Evolutionary conservation across 2,113 vertebrate species (phyloP), one percentile per base, ranked within the genome.

Genomic region (Heterochromis multidens): DNA sequence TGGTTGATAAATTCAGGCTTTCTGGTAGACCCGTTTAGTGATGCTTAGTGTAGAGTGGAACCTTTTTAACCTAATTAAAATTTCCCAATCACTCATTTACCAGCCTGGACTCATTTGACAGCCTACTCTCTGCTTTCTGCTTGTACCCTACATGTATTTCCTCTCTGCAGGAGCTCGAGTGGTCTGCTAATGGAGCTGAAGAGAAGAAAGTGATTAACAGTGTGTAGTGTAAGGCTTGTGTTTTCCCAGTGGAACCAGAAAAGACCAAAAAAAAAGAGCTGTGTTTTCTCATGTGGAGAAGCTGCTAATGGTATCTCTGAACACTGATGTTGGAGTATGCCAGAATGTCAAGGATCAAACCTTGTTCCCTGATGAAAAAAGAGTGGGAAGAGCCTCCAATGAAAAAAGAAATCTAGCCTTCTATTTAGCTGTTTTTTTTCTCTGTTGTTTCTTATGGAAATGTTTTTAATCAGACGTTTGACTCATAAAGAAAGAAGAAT

Each of bases 11-110:
- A 74, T 29, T 74, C 27, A 54, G 46, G 46, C 70, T 33, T 74
- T 74, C 19, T 74, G 46, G 11, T 11, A 74, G 27, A 74, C 29
- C 21, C 31, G 59, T 79, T 61, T 43, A 43, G 31, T 57, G 60
- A 57, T 67, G 74, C 60, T 29, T 25, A 46, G 23, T 65, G 33
- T 9, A 25, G 16, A 78, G 74, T 21, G 33, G 49, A 65, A 40
- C 74, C 82, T 84, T 29, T n/a, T 84, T 84, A 84, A 57, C 27
- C 60, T 57, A 57, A 84, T 78, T 84, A 78, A 84, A 84, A 84
- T 58, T 49, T 33, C 59, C 7, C 40, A 61, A 79, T 79, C 40
- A 60, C 3, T 62, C 57, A 33, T 79, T 61, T 61, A 79, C 57
- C 25, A 62, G 58, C 33, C 46, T 46, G 8, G 21, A 74, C 70